These are phyloP conservation scores for Ladona fulva DNA, from an alignment of 1,140 invertebrate species.

Conservation along the genomic window DNA sequence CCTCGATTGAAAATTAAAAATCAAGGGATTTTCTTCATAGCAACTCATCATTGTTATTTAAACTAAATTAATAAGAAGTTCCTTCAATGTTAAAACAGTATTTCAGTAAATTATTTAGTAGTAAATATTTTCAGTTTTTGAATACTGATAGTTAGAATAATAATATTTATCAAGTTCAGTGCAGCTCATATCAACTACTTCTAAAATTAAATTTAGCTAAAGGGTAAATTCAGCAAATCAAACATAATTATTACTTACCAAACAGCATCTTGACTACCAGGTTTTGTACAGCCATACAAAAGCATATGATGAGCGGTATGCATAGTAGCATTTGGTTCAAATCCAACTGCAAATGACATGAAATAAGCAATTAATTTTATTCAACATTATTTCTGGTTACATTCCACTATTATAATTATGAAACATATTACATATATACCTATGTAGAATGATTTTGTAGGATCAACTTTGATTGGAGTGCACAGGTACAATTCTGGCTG, in stretches of 20 bases:
- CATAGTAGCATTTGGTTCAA: slow-evolving; percentile 87
- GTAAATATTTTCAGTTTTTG: too few relatives aligned
- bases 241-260: slow-evolving; percentile 55
- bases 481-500: slow-evolving; percentile 79
- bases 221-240: too few relatives aligned
- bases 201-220: too few relatives aligned
- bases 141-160: too few relatives aligned
- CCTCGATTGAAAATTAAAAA: too few relatives aligned
- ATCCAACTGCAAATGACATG: slow-evolving; percentile 59
- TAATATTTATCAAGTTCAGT: too few relatives aligned
- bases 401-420: slow-evolving; percentile 13
- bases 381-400: slow-evolving; percentile 20
- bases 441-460: slow-evolving; percentile 60
- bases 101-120: too few relatives aligned
- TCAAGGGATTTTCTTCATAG: too few relatives aligned
- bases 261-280: slow-evolving; percentile 64
- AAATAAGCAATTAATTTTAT: slow-evolving; percentile 15
- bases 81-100: too few relatives aligned
- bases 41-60: too few relatives aligned
- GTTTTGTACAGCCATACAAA: slow-evolving; percentile 82
- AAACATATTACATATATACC: slow-evolving; percentile 38
- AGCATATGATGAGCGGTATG: slow-evolving; percentile 92
- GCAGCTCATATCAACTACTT: too few relatives aligned
- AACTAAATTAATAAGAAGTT: too few relatives aligned
- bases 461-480: slow-evolving; percentile 67